phyloP scores from a whole-genome alignment of 2,888 invertebrate species.

The Leptothorax acervorum region DNA sequence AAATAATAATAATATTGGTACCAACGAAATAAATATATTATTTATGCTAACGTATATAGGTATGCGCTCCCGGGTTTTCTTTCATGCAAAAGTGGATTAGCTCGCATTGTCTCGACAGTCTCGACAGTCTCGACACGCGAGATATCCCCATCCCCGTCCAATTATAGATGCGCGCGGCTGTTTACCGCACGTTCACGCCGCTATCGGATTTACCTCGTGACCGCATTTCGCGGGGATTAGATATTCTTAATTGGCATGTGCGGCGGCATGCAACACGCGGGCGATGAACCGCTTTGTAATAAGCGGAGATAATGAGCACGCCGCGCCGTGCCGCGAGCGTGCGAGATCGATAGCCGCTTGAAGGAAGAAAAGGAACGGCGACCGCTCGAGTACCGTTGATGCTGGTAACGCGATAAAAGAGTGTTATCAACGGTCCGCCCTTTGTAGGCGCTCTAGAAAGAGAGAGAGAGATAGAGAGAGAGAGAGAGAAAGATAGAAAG shows the following conservation, averaged over 20 bases:
- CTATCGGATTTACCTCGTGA: conserved; percentile 41
- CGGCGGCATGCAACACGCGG: conserved; percentile 11
- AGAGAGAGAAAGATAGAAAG: not conserved
- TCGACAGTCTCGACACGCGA: not conserved
- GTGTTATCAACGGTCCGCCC: not conserved
- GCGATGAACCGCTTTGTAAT: conserved; percentile 39
- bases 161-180: conserved; percentile 18
- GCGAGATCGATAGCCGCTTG: conserved; percentile 41
- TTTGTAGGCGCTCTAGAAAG: conserved; percentile 5
- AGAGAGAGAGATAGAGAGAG: not conserved
- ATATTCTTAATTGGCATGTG: conserved; percentile 36
- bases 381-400: conserved; percentile 8
- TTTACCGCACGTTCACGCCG: conserved; percentile 4
- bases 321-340: not conserved
- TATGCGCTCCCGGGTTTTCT: not conserved
- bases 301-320: conserved; percentile 19
- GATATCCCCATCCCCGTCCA: not conserved
- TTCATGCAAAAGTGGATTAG: not conserved
- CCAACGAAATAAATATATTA: not conserved
- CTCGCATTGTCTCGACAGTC: no score
- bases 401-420: conserved; percentile 40
- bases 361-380: conserved; percentile 28
- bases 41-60: not conserved
- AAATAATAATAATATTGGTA: no score
- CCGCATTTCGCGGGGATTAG: conserved; percentile 40